Base-by-base conservation (phyloP, 2,888 invertebrate genomes). In the Zaprionus bogoriensis region DNA sequence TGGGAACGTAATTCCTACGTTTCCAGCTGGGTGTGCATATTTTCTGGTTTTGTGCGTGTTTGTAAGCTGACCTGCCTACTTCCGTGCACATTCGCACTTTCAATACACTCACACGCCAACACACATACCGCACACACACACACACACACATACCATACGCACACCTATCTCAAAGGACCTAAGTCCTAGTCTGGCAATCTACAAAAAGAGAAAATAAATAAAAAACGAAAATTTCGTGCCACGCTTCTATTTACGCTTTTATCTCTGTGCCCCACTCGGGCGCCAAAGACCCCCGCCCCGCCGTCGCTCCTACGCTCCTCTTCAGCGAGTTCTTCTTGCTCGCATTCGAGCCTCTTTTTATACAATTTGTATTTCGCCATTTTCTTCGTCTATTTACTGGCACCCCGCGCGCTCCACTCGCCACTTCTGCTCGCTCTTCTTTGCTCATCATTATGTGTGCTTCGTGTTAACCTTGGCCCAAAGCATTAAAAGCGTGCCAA, bases 401-500 rank as follows among this genome's bases (percentile, higher is more conserved):
- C 53, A 27, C 14, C 14, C 17, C 52, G 36, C 41, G 48, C 52
- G n/a, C 45, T 28, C 45, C 48, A 45, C 45, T 54, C 28, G 14
- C 39, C 48, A 32, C 46, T 46, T 41, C 44, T 53, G 28, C 41
- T 64, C 58, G 51, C 47, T 46, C 46, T 59, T 53, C 67, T 63
- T 63, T 41, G 51, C 57, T 60, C 67, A 58, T 57, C 59, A 75
- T 67, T 70, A 64, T 59, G 76, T 68, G 57, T 55, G 59, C 44
- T 51, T 67, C 64, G 74, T 70, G 73, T 64, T 80, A 82, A 77
- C 82, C 82, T 86, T 82, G 82, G 78, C 62, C 64, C 63, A 53
- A 75, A 63, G 78, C 79, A 77, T 84, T 84, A 75, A 84, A 84
- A 84, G 78, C 85, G 75, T 81, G 85, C 79, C 79, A 79, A 79